phyloP scores from a whole-genome alignment of 2,113 vertebrate species.

The Microcebus jonahi region DNA sequence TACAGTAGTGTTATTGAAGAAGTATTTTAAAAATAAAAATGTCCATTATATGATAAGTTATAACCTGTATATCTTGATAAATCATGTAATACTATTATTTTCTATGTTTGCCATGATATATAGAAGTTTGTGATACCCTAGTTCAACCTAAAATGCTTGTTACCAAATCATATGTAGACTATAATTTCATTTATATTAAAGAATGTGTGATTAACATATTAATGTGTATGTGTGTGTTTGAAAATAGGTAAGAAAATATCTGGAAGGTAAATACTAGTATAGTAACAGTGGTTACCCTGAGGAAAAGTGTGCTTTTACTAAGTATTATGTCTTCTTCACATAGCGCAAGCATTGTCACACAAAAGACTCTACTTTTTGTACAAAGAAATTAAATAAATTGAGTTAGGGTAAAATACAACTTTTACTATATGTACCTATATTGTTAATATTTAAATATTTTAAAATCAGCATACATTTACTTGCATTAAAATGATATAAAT shows the following conservation, averaged over 20 bases:
- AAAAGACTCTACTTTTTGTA: background rate
- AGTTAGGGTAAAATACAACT: background rate
- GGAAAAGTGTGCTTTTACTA: background rate
- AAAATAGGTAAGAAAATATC: background rate
- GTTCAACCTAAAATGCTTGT: background rate
- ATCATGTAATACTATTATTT: background rate
- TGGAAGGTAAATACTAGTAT: background rate
- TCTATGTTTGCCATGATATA: background rate
- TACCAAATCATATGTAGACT: background rate
- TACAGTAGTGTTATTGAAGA: background rate
- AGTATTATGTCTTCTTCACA: background rate
- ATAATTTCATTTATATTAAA: background rate
- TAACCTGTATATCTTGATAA: background rate
- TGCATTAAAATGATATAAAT: background rate
- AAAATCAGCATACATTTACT: background rate
- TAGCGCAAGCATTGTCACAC: background rate
- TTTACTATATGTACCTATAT: background rate
- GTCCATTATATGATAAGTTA: background rate
- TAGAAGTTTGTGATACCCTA: background rate
- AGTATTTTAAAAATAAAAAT: background rate
- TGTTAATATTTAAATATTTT: background rate
- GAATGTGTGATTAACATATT: background rate
- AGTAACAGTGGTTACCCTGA: background rate
- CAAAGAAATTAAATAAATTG: background rate
- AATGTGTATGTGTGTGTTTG: background rate